phyloP scores from a whole-genome alignment of 2,888 invertebrate genomes.

The Agonopterix arenella region DNA sequence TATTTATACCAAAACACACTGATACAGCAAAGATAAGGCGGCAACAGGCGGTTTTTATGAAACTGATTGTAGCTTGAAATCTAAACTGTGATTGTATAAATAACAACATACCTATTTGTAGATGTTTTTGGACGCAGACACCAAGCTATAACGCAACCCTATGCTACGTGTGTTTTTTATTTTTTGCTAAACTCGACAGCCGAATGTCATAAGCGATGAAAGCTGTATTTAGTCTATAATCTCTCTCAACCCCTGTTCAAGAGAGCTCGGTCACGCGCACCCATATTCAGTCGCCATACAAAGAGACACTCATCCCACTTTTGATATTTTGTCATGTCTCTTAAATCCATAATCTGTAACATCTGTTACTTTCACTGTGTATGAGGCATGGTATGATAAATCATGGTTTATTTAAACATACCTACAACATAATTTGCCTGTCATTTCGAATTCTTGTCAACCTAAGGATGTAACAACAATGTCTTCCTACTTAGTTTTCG shows the following conservation, averaged over 20 bases:
- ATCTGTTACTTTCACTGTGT: slow-evolving; percentile 29
- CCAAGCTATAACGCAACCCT: too few species aligned
- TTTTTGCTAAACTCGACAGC: slow-evolving; percentile 22
- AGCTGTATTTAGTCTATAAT: slow-evolving; percentile 39
- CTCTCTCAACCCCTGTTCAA: slow-evolving; percentile 29
- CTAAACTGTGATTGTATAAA: too few species aligned
- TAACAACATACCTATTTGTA: too few species aligned
- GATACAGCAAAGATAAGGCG: too few species aligned
- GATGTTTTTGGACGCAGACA: too few species aligned
- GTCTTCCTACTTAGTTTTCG: too few species aligned
- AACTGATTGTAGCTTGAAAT: too few species aligned
- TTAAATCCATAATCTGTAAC: slow-evolving; percentile 19
- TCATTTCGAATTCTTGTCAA: neutral
- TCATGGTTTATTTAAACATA: neutral
- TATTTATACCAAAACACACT: too few species aligned
- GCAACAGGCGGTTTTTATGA: too few species aligned
- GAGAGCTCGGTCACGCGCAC: slow-evolving; percentile 37
- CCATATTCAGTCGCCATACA: slow-evolving; percentile 34
- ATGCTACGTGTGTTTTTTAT: neutral
- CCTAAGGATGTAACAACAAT: too few species aligned
- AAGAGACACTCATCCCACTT: slow-evolving; percentile 40
- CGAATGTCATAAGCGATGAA: slow-evolving; percentile 34
- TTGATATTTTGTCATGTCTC: slow-evolving; percentile 29
- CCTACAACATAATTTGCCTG: neutral
- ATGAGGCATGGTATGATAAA: neutral